A percentile compares a stretch with the other conserved stretches of the same genome.
These are phyloP conservation scores for Carassius auratus DNA, from an alignment of 2,113 vertebrate species.

Conservation along the genomic window DNA sequence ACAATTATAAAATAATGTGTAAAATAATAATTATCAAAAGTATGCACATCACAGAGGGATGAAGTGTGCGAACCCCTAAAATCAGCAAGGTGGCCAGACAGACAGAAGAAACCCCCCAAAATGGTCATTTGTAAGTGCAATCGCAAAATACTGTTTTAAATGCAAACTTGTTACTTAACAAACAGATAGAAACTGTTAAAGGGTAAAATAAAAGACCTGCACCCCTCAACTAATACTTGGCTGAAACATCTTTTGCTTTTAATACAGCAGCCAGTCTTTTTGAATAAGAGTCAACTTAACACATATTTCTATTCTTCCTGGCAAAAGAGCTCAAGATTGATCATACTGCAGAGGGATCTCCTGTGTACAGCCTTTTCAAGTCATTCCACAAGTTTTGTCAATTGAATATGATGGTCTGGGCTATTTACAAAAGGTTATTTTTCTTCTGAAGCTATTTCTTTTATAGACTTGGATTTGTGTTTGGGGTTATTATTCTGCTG, in stretches of 20 bases:
- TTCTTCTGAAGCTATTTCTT: not conserved
- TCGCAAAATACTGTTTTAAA: not conserved
- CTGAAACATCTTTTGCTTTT: not conserved
- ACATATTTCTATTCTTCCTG: not conserved
- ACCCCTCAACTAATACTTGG: not conserved
- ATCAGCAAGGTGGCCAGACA: not conserved
- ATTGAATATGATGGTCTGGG: not conserved
- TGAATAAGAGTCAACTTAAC: not conserved
- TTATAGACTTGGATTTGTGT: not conserved
- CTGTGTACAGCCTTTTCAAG: not conserved
- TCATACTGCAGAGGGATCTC: not conserved
- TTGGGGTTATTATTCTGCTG: not conserved
- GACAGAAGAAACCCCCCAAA: not conserved
- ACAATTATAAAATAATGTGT: not conserved
- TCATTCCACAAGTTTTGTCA: not conserved
- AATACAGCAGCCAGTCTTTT: not conserved
- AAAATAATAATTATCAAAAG: not conserved
- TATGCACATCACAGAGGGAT: not conserved
- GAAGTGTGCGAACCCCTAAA: not conserved
- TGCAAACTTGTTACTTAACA: not conserved
- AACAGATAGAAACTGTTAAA: too few species aligned
- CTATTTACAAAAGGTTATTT: not conserved
- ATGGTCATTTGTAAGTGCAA: not conserved
- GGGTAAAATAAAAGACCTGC: too few species aligned
- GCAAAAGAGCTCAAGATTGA: not conserved